Percentiles rank a stretch among this genome's conserved stretches.
These are phyloP conservation scores for Toxotes jaculatrix DNA, from an alignment of 2,113 vertebrate species.

Conservation along the genomic window DNA sequence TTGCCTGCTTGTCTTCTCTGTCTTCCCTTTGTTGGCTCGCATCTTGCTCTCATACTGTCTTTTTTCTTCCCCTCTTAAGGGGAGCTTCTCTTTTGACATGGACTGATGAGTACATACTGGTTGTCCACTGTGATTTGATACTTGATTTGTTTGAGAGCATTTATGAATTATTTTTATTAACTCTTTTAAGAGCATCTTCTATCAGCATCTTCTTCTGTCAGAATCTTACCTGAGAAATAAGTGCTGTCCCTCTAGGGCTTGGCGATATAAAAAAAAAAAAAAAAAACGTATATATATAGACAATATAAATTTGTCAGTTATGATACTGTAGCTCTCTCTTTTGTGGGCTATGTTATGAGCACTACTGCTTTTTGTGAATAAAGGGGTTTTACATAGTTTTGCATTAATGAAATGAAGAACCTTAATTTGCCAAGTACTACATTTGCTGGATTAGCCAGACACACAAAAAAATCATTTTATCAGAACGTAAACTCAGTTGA, in stretches of 20 bases:
- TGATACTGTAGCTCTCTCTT: too few species aligned
- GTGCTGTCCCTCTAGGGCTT: neutral
- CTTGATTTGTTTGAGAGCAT: neutral
- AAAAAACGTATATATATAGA: neutral
- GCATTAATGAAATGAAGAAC: too few species aligned
- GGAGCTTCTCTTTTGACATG: constrained; percentile 8
- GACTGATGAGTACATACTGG: constrained; percentile 3
- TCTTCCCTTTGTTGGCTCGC: neutral
- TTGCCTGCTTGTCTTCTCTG: neutral
- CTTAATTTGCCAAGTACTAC: too few species aligned
- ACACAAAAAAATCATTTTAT: too few species aligned
- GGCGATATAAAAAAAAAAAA: neutral
- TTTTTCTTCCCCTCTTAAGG: neutral
- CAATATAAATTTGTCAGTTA: too few species aligned
- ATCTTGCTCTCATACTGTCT: neutral
- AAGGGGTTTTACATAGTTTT: too few species aligned
- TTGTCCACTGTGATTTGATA: neutral
- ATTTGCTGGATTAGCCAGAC: too few species aligned
- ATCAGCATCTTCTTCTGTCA: too few species aligned
- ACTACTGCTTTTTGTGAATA: neutral
- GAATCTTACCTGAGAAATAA: neutral
- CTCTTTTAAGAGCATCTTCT: neutral
- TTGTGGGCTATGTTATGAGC: neutral
- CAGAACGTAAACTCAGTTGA: too few species aligned
- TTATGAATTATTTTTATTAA: neutral